A percentile compares a stretch with the other conserved stretches of the same genome.
phyloP scores from a whole-genome alignment of 2,113 vertebrate species.

The Pithys albifrons region DNA sequence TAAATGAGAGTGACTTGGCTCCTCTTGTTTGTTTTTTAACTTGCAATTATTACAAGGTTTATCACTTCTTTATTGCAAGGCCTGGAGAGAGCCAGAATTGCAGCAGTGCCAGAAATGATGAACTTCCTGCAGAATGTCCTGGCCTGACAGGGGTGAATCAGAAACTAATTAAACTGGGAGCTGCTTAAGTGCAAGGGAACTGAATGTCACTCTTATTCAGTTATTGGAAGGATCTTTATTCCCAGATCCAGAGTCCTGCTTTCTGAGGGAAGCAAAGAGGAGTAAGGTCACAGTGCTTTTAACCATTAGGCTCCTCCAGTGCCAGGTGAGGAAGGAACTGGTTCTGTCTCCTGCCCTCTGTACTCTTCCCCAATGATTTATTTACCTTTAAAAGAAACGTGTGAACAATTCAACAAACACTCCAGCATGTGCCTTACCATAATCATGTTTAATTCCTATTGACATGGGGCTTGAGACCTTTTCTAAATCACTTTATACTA shows the following conservation, averaged over 20 bases:
- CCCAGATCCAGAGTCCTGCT: background rate
- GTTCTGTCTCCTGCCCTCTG: background rate
- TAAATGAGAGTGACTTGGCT: conserved; percentile 62
- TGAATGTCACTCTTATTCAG: conserved; percentile 10
- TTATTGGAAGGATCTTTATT: background rate
- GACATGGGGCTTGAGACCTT: background rate
- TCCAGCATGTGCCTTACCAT: background rate
- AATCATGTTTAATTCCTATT: background rate
- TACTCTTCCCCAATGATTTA: background rate
- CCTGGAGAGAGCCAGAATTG: conserved; percentile 23
- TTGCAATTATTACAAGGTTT: conserved; percentile 56
- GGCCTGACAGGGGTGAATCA: conserved; percentile 39
- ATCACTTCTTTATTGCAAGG: conserved; percentile 51
- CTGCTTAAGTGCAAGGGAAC: conserved; percentile 24
- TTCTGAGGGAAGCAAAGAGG: background rate
- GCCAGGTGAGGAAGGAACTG: background rate
- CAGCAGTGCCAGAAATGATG: conserved; percentile 41
- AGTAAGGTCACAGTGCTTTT: background rate
- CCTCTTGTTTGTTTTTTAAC: conserved; percentile 14
- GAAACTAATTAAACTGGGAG: conserved; percentile 57
- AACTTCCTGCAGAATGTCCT: conserved; percentile 58
- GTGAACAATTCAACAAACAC: background rate
- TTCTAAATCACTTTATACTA: background rate
- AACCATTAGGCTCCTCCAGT: background rate
- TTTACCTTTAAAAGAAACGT: background rate